Percentiles rank a stretch among this genome's conserved stretches.
These are phyloP conservation scores for Drosophila quinaria DNA, from an alignment of 2,888 invertebrate species.

Conservation along the genomic window DNA sequence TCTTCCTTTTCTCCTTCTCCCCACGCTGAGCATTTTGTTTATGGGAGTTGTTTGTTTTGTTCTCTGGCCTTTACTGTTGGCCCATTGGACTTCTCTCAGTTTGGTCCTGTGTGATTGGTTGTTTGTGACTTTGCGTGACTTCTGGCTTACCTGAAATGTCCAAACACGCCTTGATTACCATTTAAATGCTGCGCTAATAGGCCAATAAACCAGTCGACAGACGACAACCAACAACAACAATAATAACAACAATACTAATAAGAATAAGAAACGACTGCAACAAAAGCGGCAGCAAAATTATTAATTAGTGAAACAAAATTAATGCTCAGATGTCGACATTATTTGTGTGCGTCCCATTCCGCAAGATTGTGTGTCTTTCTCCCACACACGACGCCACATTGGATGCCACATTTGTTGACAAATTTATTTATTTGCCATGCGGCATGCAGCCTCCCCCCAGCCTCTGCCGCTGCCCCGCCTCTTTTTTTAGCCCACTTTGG, in stretches of 20 bases:
- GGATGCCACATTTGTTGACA: slow-evolving; percentile 79
- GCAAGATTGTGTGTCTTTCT: slow-evolving; percentile 21
- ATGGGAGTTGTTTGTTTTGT: slow-evolving; percentile 53
- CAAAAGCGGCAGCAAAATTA: slow-evolving; percentile 56
- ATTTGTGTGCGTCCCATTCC: slow-evolving; percentile 57
- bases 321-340: slow-evolving; percentile 78
- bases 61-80: slow-evolving; percentile 18
- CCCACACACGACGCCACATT: slow-evolving; percentile 61
- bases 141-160: slow-evolving; percentile 66
- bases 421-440: slow-evolving; percentile 79
- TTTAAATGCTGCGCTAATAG: slow-evolving; percentile 80
- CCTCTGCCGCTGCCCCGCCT: not conserved
- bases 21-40: slow-evolving; percentile 58
- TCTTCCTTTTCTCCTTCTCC: not conserved
- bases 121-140: slow-evolving; percentile 76
- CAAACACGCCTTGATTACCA: slow-evolving; percentile 76
- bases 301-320: slow-evolving; percentile 80
- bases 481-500: not conserved
- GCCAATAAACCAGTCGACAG: slow-evolving; percentile 75
- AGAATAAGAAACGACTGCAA: slow-evolving; percentile 22
- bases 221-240: slow-evolving; percentile 30
- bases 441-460: slow-evolving; percentile 36
- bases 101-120: slow-evolving; percentile 37
- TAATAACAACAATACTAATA: slow-evolving; percentile 29
- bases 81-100: not conserved